Conservation (phyloP, 2,797 vertebrate species). For the Champsocephalus gunnari region DNA sequence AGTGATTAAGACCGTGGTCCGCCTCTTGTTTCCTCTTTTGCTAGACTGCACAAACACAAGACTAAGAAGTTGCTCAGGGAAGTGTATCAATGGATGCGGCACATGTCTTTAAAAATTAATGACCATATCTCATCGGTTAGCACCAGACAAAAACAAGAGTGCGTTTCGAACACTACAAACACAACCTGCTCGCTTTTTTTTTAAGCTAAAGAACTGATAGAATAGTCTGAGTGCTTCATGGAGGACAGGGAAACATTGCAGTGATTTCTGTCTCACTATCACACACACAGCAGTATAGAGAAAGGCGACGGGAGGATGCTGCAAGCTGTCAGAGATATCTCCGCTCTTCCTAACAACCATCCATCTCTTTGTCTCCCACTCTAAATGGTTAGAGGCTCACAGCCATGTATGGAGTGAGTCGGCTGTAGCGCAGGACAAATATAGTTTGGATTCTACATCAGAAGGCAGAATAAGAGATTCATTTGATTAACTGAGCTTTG, state of each 20-base stretch:
- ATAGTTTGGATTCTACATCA: conserved; percentile 30
- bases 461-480: conserved; percentile 17
- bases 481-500: conserved; percentile 33
- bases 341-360: conserved; percentile 15
- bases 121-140: neutral
- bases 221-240: neutral
- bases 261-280: neutral
- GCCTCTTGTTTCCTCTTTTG: conserved; percentile 45
- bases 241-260: neutral
- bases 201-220: neutral
- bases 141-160: neutral
- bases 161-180: conserved; percentile 4
- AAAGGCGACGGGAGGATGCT: conserved; percentile 6
- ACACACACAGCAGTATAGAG: neutral
- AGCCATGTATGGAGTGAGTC: conserved; percentile 3
- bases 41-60: conserved; percentile 56
- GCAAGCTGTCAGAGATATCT: conserved; percentile 40
- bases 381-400: neutral
- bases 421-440: conserved; percentile 21
- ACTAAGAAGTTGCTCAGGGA: neutral
- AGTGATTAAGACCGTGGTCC: conserved; percentile 33
- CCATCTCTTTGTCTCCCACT: conserved; percentile 12
- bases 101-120: conserved; percentile 14
- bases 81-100: conserved; percentile 7
- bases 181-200: neutral